Evolutionary conservation across 1,140 invertebrate species (phyloP).

Genomic region (Cepaea nemoralis): DNA sequence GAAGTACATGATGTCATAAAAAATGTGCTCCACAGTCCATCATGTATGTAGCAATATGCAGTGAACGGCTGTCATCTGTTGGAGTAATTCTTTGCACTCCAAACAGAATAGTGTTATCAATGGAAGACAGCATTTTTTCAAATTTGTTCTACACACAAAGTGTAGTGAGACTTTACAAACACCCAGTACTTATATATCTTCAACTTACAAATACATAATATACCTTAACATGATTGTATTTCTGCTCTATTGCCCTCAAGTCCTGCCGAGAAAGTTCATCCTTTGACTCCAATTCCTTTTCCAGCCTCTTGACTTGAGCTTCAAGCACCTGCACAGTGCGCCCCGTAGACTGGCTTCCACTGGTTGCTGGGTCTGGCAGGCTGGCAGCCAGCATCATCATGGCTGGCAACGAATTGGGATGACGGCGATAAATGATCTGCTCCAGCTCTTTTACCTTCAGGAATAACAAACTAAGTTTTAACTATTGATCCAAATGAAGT

Average conservation of each 20-base stretch:
- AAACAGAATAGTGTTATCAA: too few relatives aligned
- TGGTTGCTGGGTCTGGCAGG: slow-evolving; percentile 44
- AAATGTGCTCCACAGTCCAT: too few relatives aligned
- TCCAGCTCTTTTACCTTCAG: slow-evolving; percentile 72
- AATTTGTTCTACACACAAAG: too few relatives aligned
- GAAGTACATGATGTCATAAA: too few relatives aligned
- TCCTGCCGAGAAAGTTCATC: slow-evolving; percentile 61
- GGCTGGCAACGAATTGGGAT: slow-evolving; percentile 69
- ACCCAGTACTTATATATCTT: too few relatives aligned
- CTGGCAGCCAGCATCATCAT: slow-evolving; percentile 68
- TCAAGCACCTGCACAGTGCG: slow-evolving; percentile 60
- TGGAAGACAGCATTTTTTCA: too few relatives aligned
- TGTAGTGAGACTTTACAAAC: too few relatives aligned
- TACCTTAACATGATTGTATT: slow-evolving; percentile 69
- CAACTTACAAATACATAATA: not conserved
- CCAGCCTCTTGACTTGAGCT: slow-evolving; percentile 63
- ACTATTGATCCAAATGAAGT: too few relatives aligned
- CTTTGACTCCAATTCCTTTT: slow-evolving; percentile 64
- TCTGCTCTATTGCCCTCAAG: slow-evolving; percentile 68
- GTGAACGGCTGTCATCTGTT: too few relatives aligned
- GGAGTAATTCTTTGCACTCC: too few relatives aligned
- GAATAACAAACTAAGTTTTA: not conserved
- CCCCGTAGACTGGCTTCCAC: slow-evolving; percentile 20
- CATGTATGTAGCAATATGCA: too few relatives aligned
- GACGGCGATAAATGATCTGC: slow-evolving; percentile 61